Percentiles rank a stretch among this genome's conserved stretches.
Conservation (phyloP, 1,140 invertebrate species). For the Drosophila hydei region DNA sequence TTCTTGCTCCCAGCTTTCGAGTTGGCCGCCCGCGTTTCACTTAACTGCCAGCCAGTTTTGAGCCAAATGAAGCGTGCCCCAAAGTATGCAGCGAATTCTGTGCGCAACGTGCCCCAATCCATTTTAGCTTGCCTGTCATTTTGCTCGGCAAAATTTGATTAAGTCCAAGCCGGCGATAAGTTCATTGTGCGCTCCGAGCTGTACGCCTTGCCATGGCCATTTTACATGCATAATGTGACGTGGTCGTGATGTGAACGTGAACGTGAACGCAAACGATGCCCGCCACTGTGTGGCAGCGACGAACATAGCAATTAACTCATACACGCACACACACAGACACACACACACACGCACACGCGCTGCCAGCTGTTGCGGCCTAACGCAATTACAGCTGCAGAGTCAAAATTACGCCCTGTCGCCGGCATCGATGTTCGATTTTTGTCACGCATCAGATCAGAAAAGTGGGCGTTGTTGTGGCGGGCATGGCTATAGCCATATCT, state of each 20-base stretch:
- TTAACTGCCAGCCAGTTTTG: slow-evolving; percentile 14
- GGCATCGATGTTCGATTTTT: slow-evolving; percentile 64
- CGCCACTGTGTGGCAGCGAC: slow-evolving; percentile 17
- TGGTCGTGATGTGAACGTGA: slow-evolving; percentile 30
- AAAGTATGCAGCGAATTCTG: slow-evolving; percentile 63
- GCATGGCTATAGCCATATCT: neutral
- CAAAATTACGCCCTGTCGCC: slow-evolving; percentile 60
- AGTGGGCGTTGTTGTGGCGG: neutral
- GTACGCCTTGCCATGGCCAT: slow-evolving; percentile 32
- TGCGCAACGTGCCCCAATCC: slow-evolving; percentile 49
- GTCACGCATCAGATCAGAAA: slow-evolving; percentile 45
- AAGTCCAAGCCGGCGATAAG: slow-evolving; percentile 64
- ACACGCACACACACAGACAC: slow-evolving; percentile 8
- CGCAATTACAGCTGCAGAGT: slow-evolving; percentile 64
- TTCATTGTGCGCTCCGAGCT: slow-evolving; percentile 62
- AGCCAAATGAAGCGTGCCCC: slow-evolving; percentile 63
- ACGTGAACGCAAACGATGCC: slow-evolving; percentile 1
- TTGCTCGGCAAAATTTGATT: slow-evolving; percentile 72
- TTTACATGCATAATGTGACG: slow-evolving; percentile 53
- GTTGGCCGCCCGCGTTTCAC: neutral
- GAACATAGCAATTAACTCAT: slow-evolving; percentile 67
- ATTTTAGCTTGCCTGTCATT: slow-evolving; percentile 38
- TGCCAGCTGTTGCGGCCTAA: slow-evolving; percentile 35
- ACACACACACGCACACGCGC: slow-evolving; percentile 11
- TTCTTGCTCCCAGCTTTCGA: slow-evolving; percentile 9